These are phyloP conservation scores for Calephelis nemesis DNA, from an alignment of 1,140 invertebrate genomes.

Conservation along the genomic window DNA sequence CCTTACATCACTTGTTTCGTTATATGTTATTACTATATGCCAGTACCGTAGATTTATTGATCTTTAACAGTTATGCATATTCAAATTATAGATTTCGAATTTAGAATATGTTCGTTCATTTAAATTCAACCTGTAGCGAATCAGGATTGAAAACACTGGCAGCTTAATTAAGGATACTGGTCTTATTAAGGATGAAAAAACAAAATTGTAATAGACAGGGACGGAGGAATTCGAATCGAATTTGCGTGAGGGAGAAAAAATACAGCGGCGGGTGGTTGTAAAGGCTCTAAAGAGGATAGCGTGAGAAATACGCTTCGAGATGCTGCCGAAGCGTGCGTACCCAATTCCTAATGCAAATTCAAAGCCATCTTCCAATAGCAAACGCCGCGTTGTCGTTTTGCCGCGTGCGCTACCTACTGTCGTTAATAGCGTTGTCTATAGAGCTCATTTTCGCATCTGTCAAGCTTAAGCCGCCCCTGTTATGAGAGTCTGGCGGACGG, in stretches of 20 bases:
- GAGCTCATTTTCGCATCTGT: conserved; percentile 43
- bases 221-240: conserved; percentile 17
- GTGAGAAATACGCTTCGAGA: conserved; percentile 64
- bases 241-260: conserved; percentile 32
- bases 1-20: conserved; percentile 53
- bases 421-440: conserved; percentile 51
- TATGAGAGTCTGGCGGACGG: conserved; percentile 52
- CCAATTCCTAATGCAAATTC: conserved; percentile 75
- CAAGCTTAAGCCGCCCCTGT: conserved; percentile 35
- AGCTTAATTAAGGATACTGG: conserved; percentile 25
- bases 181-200: conserved; percentile 21
- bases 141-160: conserved; percentile 20
- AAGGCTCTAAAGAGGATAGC: conserved; percentile 45
- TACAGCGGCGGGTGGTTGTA: conserved; percentile 34
- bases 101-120: conserved; percentile 5
- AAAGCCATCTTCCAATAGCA: conserved; percentile 43
- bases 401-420: conserved; percentile 51
- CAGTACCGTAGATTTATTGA: conserved; percentile 49
- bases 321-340: conserved; percentile 61
- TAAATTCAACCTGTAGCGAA: conserved; percentile 13
- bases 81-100: conserved; percentile 38
- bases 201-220: conserved; percentile 27
- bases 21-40: conserved; percentile 48
- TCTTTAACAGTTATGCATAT: conserved; percentile 42
- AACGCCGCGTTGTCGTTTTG: conserved; percentile 28